Evolutionary conservation across 2,888 invertebrate genomes (phyloP).

Genomic region (Phortica okadai): DNA sequence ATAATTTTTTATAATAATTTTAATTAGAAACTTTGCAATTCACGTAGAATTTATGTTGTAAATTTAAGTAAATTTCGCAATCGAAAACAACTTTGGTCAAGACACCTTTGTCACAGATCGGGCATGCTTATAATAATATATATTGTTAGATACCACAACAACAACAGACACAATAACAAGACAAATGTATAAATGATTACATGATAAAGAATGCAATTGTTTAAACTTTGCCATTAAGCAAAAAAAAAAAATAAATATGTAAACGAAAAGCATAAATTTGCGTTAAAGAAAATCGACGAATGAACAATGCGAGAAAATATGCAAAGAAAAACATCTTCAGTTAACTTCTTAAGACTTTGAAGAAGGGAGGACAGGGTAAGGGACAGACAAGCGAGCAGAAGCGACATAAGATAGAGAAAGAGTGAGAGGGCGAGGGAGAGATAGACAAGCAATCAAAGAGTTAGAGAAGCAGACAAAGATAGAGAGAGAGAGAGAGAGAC

Average conservation of each 20-base stretch:
- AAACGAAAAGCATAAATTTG: conserved; percentile 4
- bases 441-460: neutral
- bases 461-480: too few species aligned
- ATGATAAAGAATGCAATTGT: conserved; percentile 46
- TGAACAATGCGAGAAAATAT: conserved; percentile 2
- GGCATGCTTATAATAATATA: too few species aligned
- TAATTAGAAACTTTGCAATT: too few species aligned
- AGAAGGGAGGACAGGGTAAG: too few species aligned
- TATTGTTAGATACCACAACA: neutral
- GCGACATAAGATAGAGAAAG: neutral
- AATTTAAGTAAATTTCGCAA: too few species aligned
- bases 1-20: too few species aligned
- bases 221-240: conserved; percentile 63
- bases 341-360: neutral
- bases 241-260: neutral
- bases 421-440: too few species aligned
- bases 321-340: conserved; percentile 20
- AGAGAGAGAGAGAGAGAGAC: neutral
- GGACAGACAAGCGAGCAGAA: too few species aligned
- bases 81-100: too few species aligned
- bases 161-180: neutral
- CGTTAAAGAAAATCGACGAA: neutral
- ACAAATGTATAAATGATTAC: neutral
- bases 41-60: too few species aligned
- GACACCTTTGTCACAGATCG: too few species aligned